Evolutionary conservation across 2,888 invertebrate genomes (phyloP), one percentile per base, ranked within the genome.

Genomic region (Ptilodon capucinus): DNA sequence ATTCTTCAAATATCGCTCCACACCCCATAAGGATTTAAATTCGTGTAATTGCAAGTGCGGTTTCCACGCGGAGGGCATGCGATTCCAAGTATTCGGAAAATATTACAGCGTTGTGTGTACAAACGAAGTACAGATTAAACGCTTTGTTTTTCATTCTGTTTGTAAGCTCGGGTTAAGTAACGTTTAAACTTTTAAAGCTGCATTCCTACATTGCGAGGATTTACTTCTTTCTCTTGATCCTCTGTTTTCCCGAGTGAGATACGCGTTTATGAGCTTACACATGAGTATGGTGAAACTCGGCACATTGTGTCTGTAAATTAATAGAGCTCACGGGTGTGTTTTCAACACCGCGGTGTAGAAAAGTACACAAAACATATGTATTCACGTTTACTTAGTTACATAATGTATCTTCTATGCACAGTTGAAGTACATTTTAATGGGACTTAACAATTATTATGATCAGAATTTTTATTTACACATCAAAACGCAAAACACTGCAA

Each of bases 1-100:
- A 90, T 90, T 90, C 88, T 83, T 86, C 70, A 86, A 84, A 87
- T 84, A 85, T 81, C 80, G 56, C 72, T n/a, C 69, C 75, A 71
- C 76, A 58, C 71, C 64, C 68, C 60, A 73, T 79, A 75, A 64
- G 74, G 75, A 83, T 85, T 86, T 81, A 83, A 86, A 84, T 87
- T 83, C 76, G 76, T 78, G 75, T 85, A 81, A 85, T 81, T 81
- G 76, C 74, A 72, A 68, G 65, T 75, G 78, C 67, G 75, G 77
- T 79, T 77, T 68, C 40, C 54, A 55, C 58, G 58, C 51, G 51
- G 54, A 44, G 51, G 50, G 56, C 56, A 57, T 59, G 51, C 58
- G 44, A 56, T 57, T 54, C 46, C 43, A 57, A 58, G 56, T 43
- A 70, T 65, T 68, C 57, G 23, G 48, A 55, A 67, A 68, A 60